Conservation (phyloP, 1,140 invertebrate genomes). For the Atta colombica region DNA sequence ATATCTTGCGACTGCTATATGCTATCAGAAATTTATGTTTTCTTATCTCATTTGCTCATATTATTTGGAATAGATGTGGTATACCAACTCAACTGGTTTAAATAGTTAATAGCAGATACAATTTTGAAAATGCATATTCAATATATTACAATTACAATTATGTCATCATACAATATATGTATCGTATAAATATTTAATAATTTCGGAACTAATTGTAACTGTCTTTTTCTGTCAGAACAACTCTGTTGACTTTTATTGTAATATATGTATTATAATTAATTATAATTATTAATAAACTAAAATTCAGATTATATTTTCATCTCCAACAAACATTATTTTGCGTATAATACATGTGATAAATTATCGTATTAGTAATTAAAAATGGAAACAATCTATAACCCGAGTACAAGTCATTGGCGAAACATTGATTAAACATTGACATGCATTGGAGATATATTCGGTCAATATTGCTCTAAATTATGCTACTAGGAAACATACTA, state of each 20-base stretch:
- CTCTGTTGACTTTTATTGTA: neutral
- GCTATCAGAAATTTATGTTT: neutral
- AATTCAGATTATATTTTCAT: neutral
- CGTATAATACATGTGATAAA: neutral
- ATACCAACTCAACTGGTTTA: too few species aligned
- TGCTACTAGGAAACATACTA: too few species aligned
- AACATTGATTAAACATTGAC: too few species aligned
- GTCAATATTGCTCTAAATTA: too few species aligned
- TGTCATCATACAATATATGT: neutral
- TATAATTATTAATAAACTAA: slow-evolving; percentile 1
- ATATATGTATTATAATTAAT: neutral
- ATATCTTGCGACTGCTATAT: neutral
- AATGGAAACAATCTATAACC: neutral
- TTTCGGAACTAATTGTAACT: neutral
- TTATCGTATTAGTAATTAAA: neutral
- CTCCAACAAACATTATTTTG: neutral
- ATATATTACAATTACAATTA: neutral
- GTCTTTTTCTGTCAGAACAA: neutral
- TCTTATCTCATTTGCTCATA: too few species aligned
- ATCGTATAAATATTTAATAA: neutral
- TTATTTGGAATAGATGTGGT: neutral
- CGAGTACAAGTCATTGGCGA: too few species aligned
- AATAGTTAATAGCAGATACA: neutral
- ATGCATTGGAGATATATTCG: too few species aligned
- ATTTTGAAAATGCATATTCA: neutral